These are phyloP conservation scores for Monopis laevigella DNA, from an alignment of 2,888 invertebrate genomes.

Conservation along the genomic window DNA sequence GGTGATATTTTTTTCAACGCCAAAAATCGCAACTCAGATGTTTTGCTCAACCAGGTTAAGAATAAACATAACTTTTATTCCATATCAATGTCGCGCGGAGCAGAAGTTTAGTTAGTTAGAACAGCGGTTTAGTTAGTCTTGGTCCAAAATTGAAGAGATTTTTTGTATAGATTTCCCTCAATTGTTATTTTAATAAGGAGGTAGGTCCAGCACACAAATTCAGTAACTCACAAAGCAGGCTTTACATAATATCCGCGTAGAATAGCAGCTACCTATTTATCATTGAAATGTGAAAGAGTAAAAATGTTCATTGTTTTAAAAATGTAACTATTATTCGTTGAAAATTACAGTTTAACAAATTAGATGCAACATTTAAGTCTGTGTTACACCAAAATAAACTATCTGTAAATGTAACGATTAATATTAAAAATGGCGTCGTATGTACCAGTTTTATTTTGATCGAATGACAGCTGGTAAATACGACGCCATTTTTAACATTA, in stretches of 20 bases:
- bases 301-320: slow-evolving; percentile 2
- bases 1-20: no score
- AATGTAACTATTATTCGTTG: not conserved
- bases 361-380: no score
- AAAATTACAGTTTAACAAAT: not conserved
- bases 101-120: no score
- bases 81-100: no score
- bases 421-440: not conserved
- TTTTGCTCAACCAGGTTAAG: no score
- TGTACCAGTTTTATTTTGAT: not conserved
- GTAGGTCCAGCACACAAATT: slow-evolving; percentile 6
- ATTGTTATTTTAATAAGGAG: no score
- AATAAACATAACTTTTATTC: no score
- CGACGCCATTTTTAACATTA: no score
- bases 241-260: slow-evolving; percentile 8
- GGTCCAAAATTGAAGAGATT: no score
- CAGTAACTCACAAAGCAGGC: not conserved
- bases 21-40: no score
- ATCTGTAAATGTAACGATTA: not conserved
- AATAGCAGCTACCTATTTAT: not conserved
- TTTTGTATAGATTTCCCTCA: no score
- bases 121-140: no score
- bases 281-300: not conserved
- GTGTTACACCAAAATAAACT: not conserved
- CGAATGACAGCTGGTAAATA: not conserved